Percentiles rank a stretch among this genome's conserved stretches.
Evolutionary conservation across 2,113 vertebrate genomes (phyloP).

Genomic region (Cacatua alba): DNA sequence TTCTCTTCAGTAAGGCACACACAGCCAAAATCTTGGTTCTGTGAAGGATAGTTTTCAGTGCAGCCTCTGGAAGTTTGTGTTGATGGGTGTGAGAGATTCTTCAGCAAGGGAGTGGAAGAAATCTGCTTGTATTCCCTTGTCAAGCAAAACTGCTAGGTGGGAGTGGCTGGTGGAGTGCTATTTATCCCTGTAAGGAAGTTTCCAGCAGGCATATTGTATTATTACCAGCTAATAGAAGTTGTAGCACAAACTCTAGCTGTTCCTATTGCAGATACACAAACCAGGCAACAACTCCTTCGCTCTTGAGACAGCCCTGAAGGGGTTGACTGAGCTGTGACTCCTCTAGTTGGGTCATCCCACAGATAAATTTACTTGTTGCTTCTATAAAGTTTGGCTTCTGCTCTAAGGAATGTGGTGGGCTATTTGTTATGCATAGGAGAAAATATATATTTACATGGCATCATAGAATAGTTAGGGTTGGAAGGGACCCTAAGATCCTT

Average conservation of each 20-base stretch:
- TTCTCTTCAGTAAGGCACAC: neutral
- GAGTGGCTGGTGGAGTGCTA: neutral
- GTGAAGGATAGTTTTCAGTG: neutral
- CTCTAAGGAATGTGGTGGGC: neutral
- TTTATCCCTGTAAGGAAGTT: neutral
- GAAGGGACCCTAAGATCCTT: neutral
- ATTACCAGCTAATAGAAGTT: neutral
- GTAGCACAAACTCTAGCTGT: neutral
- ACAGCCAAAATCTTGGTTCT: neutral
- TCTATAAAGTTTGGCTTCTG: neutral
- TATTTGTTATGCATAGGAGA: neutral
- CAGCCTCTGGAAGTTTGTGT: neutral
- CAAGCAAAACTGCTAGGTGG: neutral
- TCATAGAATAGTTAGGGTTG: neutral
- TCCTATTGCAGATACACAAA: neutral
- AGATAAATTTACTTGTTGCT: neutral
- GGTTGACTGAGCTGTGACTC: neutral
- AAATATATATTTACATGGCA: accelerated
- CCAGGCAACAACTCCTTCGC: neutral
- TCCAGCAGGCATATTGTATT: neutral
- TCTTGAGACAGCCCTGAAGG: neutral
- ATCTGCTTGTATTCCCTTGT: neutral
- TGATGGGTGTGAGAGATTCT: neutral
- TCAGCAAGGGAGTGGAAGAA: neutral
- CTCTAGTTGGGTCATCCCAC: neutral